Conservation (phyloP, 2,888 invertebrate genomes). For the Rhaphigaster nebulosa region DNA sequence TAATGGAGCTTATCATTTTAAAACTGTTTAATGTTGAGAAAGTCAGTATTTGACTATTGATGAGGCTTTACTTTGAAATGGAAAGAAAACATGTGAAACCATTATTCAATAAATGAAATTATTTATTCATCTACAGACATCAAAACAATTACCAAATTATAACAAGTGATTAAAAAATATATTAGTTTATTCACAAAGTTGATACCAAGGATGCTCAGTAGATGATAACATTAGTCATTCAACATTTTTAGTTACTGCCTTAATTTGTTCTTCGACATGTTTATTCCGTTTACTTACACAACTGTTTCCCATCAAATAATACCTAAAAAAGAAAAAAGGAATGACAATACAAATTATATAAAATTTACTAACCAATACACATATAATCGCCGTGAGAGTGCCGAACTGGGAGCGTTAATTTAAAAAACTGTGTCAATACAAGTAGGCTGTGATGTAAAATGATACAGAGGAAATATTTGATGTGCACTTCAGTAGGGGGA, state of each 20-base stretch:
- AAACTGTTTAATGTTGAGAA: neutral
- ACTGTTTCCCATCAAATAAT: constrained; percentile 73
- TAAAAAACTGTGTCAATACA: too few species aligned
- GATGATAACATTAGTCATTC: neutral
- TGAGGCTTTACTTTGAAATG: neutral
- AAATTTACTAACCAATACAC: too few species aligned
- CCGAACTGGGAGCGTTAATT: too few species aligned
- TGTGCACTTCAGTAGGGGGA: too few species aligned
- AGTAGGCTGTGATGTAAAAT: too few species aligned
- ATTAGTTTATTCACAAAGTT: neutral
- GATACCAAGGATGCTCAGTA: neutral
- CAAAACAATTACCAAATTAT: neutral
- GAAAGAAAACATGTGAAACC: too few species aligned
- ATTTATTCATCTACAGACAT: neutral
- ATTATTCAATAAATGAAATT: too few species aligned
- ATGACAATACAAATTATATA: too few species aligned
- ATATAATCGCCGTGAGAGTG: too few species aligned
- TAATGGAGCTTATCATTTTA: neutral
- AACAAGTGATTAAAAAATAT: neutral
- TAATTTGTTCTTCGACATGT: constrained; percentile 54
- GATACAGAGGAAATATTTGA: too few species aligned
- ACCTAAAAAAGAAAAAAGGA: constrained; percentile 48
- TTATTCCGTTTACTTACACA: constrained; percentile 75
- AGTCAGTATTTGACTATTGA: neutral
- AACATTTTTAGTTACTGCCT: neutral